Evolutionary conservation across 2,888 invertebrate species (phyloP), one percentile per base, ranked within the genome.

Genomic region (Mimas tiliae): DNA sequence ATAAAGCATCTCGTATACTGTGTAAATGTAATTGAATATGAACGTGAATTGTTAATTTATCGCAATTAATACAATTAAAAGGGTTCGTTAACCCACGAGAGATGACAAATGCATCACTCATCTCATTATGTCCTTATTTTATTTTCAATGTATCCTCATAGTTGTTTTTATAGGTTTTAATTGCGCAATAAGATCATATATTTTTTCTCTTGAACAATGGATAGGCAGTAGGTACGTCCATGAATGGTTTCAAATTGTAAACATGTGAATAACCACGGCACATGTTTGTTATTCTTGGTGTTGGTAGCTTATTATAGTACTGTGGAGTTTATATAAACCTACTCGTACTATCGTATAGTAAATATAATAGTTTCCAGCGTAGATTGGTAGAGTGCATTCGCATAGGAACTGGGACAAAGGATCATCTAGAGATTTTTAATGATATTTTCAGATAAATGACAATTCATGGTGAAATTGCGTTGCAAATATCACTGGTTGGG

Each of bases 11-110:
- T n/a, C n/a, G n/a, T n/a, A n/a, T n/a, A n/a, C n/a, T n/a, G n/a
- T n/a, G n/a, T n/a, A n/a, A n/a, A n/a, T n/a, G n/a, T n/a, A n/a
- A n/a, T n/a, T n/a, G n/a, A n/a, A 55, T 55, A 55, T 55, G 55
- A 55, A 55, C 16, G 55, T 3, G 34, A 16, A 55, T 55, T 55
- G 38, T 38, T 16, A 34, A 58, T 58, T 58, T 58, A 58, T 58
- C 58, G 42, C 58, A 58, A 58, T 58, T 38, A 58, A 38, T 58
- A 19, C 58, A 58, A 58, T 42, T 55, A 58, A 12, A 38, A 58
- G 42, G 42, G 58, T 58, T 58, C 42, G 42, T 58, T 58, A 58
- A 58, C 58, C 58, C 38, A 14, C 55, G 55, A 38, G 19, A 52
- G 52, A 11, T 21, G 51, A 27, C 52, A 52, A 42, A 16, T 58